Evolutionary conservation across 2,888 invertebrate species (phyloP).

Genomic region (Lasioglossum oenotherae): DNA sequence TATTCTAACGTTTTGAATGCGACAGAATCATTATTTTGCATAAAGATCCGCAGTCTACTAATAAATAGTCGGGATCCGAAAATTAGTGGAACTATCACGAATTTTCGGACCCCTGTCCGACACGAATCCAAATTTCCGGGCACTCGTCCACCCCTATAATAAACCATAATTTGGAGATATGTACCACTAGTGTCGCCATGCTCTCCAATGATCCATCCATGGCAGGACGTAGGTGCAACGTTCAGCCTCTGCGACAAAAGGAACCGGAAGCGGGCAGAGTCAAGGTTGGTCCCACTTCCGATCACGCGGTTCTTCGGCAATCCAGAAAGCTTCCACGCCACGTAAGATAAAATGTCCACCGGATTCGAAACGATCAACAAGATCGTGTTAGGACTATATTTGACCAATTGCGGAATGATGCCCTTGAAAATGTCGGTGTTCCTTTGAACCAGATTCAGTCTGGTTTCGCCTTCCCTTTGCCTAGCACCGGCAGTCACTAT

Average conservation of each 20-base stretch:
- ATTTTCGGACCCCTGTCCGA: too few species aligned
- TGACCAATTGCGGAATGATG: conserved; percentile 92
- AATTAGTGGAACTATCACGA: too few species aligned
- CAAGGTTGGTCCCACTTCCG: conserved; percentile 97
- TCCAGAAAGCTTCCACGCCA: conserved; percentile 97
- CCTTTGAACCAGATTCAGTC: conserved; percentile 94
- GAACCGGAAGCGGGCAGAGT: conserved; percentile 96
- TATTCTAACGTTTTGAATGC: too few species aligned
- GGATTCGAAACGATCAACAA: conserved; percentile 96
- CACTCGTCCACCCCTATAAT: neutral
- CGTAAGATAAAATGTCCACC: conserved; percentile 96
- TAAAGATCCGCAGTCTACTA: too few species aligned
- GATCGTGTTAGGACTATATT: conserved; percentile 94
- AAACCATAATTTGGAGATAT: conserved; percentile 60
- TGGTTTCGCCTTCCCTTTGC: conserved; percentile 94
- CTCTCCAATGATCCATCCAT: conserved; percentile 97
- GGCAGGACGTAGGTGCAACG: conserved; percentile 93
- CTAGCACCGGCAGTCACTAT: conserved; percentile 96
- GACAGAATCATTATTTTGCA: too few species aligned
- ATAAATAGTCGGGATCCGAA: too few species aligned
- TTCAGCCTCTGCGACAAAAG: conserved; percentile 92
- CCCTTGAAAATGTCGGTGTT: conserved; percentile 95
- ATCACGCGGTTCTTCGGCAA: conserved; percentile 94
- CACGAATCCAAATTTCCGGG: too few species aligned
- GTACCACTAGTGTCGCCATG: conserved; percentile 95